Evolutionary conservation across 1,140 invertebrate species (phyloP).

Genomic region (Drosophila pallidifrons): DNA sequence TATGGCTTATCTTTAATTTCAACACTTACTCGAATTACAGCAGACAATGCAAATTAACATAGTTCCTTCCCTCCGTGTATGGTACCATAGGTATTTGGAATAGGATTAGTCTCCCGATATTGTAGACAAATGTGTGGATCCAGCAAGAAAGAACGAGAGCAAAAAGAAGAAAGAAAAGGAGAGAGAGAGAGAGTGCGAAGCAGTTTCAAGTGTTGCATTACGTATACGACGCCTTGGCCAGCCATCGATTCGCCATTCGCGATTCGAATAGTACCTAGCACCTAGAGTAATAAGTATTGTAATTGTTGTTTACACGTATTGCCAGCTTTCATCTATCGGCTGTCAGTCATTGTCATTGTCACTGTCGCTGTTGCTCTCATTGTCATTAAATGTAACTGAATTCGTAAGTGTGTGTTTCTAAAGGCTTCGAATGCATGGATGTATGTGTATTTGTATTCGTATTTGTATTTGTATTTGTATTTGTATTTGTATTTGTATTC

Average conservation of each 20-base stretch:
- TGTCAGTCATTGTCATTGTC: slow-evolving; percentile 8
- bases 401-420: slow-evolving; percentile 42
- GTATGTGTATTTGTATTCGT: slow-evolving; percentile 37
- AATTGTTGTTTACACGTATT: slow-evolving; percentile 36
- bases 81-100: slow-evolving; percentile 10
- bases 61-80: slow-evolving; percentile 1
- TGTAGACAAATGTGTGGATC: neutral
- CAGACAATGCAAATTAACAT: neutral
- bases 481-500: slow-evolving; percentile 23
- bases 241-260: slow-evolving; percentile 14
- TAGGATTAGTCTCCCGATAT: slow-evolving; percentile 8
- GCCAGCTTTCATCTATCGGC: slow-evolving; percentile 20
- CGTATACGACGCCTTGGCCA: slow-evolving; percentile 56
- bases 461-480: too few relatives aligned
- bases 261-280: slow-evolving; percentile 37
- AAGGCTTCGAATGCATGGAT: slow-evolving; percentile 50
- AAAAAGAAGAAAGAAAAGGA: neutral
- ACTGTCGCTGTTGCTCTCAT: slow-evolving; percentile 30
- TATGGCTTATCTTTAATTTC: neutral
- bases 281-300: slow-evolving; percentile 59
- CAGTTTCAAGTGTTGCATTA: slow-evolving; percentile 38
- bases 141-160: too few relatives aligned
- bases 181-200: slow-evolving; percentile 9
- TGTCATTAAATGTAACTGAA: slow-evolving; percentile 38
- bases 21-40: neutral